Percentiles rank a stretch among this genome's conserved stretches.
These are phyloP conservation scores for Periophthalmus modestus DNA, from an alignment of 2,113 vertebrate species.

Conservation along the genomic window DNA sequence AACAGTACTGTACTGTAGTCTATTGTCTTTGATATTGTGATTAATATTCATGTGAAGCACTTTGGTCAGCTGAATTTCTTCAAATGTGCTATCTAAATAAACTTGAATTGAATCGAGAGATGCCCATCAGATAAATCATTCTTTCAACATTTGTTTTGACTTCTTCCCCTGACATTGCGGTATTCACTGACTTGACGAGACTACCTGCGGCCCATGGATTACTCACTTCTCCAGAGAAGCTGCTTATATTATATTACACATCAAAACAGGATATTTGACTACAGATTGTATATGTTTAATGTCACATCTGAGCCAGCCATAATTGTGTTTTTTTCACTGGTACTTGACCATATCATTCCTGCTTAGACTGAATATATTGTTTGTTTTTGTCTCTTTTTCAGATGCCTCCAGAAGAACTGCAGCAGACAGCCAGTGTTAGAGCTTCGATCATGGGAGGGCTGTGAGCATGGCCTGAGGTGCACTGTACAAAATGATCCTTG, in stretches of 20 bases:
- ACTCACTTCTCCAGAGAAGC: conserved; percentile 14
- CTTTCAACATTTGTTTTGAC: conserved; percentile 62
- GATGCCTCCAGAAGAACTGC: conserved; percentile 50
- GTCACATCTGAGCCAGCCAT: too few species aligned
- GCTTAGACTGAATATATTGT: background rate
- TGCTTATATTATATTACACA: background rate
- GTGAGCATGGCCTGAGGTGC: conserved; percentile 56
- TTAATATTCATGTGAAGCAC: too few species aligned
- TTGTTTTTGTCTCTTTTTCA: conserved; percentile 53
- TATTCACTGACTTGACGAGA: conserved; percentile 32
- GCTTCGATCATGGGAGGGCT: conserved; percentile 45
- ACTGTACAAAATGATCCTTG: conserved; percentile 51
- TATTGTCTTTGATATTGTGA: too few species aligned
- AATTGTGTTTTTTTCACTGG: too few species aligned
- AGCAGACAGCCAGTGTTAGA: conserved; percentile 28
- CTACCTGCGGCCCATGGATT: conserved; percentile 14
- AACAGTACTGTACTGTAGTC: background rate
- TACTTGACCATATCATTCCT: background rate
- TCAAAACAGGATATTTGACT: background rate
- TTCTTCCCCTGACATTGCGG: conserved; percentile 44
- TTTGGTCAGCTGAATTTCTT: too few species aligned
- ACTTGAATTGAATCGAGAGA: background rate
- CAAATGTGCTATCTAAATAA: too few species aligned
- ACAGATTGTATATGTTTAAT: too few species aligned
- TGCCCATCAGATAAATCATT: conserved; percentile 57